Evolutionary conservation across 2,797 vertebrate species (phyloP).

Genomic region (Rhadinocentrus ornatus): DNA sequence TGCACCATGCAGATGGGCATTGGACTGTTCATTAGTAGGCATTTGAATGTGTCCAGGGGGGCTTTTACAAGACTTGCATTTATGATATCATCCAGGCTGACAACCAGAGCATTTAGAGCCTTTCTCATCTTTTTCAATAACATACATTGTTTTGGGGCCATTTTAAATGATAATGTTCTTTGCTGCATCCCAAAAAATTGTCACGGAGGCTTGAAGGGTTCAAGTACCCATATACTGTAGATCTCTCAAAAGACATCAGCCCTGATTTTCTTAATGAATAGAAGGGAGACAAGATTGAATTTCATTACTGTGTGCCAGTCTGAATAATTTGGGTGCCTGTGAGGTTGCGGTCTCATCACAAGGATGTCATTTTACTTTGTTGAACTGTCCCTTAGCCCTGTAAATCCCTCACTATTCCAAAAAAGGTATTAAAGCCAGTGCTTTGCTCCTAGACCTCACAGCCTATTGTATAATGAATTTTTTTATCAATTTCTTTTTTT

Average conservation of each 20-base stretch:
- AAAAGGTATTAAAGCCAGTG: slow-evolving; percentile 15
- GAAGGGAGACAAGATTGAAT: slow-evolving; percentile 35
- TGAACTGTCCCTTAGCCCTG: slow-evolving; percentile 19
- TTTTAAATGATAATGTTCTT: slow-evolving; percentile 18
- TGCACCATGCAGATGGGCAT: slow-evolving; percentile 71
- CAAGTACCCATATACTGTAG: slow-evolving; percentile 9
- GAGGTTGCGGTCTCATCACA: slow-evolving; percentile 44
- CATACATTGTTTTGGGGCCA: slow-evolving; percentile 24
- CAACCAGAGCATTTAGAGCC: slow-evolving; percentile 24
- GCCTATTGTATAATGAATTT: background rate
- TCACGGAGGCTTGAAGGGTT: slow-evolving; percentile 20
- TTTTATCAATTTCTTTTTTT: background rate
- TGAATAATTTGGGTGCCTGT: slow-evolving; percentile 38
- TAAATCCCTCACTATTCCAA: slow-evolving; percentile 12
- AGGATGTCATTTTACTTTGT: slow-evolving; percentile 27
- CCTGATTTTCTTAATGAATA: slow-evolving; percentile 40
- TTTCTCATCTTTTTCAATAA: slow-evolving; percentile 31
- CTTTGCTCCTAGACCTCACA: slow-evolving; percentile 10
- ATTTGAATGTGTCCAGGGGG: slow-evolving; percentile 53
- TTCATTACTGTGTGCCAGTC: slow-evolving; percentile 38
- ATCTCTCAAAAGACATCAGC: slow-evolving; percentile 27
- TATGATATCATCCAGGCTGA: slow-evolving; percentile 45
- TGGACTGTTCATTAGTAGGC: slow-evolving; percentile 55
- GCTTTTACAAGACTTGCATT: slow-evolving; percentile 54
- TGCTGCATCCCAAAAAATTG: slow-evolving; percentile 22